These are phyloP conservation scores for Rissa tridactyla DNA, from an alignment of 2,113 vertebrate genomes.

Conservation along the genomic window DNA sequence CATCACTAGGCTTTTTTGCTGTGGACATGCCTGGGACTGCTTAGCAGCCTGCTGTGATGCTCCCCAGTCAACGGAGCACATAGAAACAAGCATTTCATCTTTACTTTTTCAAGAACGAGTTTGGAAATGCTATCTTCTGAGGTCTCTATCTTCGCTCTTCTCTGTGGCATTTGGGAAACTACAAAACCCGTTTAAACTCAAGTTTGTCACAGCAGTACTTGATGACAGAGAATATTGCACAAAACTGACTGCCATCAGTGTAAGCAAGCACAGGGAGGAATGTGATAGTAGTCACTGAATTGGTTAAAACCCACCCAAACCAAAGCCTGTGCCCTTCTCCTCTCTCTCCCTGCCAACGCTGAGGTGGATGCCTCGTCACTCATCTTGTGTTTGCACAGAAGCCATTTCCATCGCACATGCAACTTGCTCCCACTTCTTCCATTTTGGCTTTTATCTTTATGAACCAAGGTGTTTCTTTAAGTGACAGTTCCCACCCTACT, in stretches of 20 bases:
- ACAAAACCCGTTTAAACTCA: neutral
- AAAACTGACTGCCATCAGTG: neutral
- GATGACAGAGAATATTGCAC: neutral
- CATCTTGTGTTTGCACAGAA: neutral
- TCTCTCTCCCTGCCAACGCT: neutral
- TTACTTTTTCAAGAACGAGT: neutral
- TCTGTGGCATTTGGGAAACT: neutral
- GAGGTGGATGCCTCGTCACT: neutral
- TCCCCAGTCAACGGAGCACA: neutral
- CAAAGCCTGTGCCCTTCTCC: neutral
- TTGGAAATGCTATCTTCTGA: neutral
- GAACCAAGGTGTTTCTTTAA: neutral
- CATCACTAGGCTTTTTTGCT: neutral
- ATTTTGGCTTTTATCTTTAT: neutral
- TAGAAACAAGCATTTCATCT: too few relatives aligned
- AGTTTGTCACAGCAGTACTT: neutral
- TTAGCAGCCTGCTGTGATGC: neutral
- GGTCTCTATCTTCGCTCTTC: too few relatives aligned
- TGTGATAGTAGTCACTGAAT: neutral
- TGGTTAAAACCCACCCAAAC: neutral
- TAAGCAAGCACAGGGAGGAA: neutral
- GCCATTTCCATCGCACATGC: accelerated
- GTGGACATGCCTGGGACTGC: neutral
- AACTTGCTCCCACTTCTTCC: neutral
- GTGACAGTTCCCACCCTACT: neutral